A percentile compares a stretch with the other conserved stretches of the same genome.
Evolutionary conservation across 2,797 vertebrate genomes (phyloP).

Genomic region (Pipistrellus pygmaeus): DNA sequence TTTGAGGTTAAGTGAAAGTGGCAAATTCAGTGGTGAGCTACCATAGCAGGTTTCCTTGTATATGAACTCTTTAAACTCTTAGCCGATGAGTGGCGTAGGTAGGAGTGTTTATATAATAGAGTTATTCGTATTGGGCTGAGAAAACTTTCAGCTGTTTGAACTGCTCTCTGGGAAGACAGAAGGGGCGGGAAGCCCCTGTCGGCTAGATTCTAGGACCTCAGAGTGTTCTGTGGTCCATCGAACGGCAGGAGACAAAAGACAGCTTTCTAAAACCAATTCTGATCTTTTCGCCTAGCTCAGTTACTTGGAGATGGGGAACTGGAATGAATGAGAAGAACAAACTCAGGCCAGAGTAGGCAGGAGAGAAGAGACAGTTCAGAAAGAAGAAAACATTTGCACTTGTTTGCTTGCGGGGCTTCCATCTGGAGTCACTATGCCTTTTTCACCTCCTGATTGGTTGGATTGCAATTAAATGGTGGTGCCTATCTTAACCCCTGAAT

Average conservation of each 20-base stretch:
- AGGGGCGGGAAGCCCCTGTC: conserved; percentile 67
- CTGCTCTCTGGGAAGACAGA: conserved; percentile 69
- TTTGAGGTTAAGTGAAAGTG: conserved; percentile 45
- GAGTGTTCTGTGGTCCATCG: background rate
- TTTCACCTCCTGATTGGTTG: conserved; percentile 84
- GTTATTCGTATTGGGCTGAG: conserved; percentile 48
- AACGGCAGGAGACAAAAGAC: background rate
- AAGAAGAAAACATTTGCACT: conserved; percentile 39
- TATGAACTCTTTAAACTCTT: conserved; percentile 49
- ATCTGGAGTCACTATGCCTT: conserved; percentile 78
- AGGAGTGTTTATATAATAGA: conserved; percentile 67
- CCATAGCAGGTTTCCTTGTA: conserved; percentile 37
- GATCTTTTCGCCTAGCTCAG: background rate
- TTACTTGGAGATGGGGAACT: background rate
- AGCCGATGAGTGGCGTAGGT: conserved; percentile 29
- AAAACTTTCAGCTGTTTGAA: conserved; percentile 69
- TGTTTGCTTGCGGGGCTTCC: conserved; percentile 76
- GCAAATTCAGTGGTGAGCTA: background rate
- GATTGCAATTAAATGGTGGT: conserved; percentile 78
- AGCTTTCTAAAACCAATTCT: conserved; percentile 25
- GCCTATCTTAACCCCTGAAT: conserved; percentile 74
- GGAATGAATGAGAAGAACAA: background rate
- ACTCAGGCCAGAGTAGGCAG: background rate
- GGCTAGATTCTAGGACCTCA: conserved; percentile 15
- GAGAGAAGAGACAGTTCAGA: conserved; percentile 44